Evolutionary conservation across 2,113 vertebrate genomes (phyloP).

Genomic region (Grallaria varia): DNA sequence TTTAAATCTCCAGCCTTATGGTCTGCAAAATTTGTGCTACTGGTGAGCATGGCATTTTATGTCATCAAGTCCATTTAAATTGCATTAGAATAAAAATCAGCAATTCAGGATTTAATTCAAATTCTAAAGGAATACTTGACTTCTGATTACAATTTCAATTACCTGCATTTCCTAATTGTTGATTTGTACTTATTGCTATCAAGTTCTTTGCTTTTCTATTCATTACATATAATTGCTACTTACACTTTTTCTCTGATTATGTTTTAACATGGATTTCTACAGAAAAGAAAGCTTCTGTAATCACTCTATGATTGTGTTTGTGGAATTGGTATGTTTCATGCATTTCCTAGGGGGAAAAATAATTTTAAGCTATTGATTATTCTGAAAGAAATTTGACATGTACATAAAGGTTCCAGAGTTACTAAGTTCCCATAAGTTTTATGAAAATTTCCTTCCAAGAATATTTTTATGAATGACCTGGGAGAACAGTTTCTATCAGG

Average conservation of each 20-base stretch:
- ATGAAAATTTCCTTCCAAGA: neutral
- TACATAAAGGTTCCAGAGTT: neutral
- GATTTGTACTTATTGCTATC: neutral
- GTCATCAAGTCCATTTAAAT: neutral
- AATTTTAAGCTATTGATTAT: neutral
- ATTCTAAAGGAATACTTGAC: neutral
- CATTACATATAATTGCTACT: slow-evolving; percentile 3
- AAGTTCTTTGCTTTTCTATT: slow-evolving; percentile 20
- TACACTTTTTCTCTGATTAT: neutral
- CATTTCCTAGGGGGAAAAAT: neutral
- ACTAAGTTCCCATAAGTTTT: neutral
- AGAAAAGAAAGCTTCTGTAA: neutral
- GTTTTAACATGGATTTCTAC: neutral
- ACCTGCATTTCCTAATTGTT: neutral
- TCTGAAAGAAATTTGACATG: neutral
- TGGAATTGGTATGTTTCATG: neutral
- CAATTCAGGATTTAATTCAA: neutral
- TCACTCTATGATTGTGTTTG: neutral
- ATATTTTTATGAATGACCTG: neutral
- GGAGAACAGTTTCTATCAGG: neutral
- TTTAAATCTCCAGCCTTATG: neutral
- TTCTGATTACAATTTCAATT: slow-evolving; percentile 35
- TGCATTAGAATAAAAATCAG: neutral
- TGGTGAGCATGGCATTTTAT: neutral
- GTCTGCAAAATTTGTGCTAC: neutral